phyloP scores from a whole-genome alignment of 2,113 vertebrate genomes.

The Anser cygnoides region DNA sequence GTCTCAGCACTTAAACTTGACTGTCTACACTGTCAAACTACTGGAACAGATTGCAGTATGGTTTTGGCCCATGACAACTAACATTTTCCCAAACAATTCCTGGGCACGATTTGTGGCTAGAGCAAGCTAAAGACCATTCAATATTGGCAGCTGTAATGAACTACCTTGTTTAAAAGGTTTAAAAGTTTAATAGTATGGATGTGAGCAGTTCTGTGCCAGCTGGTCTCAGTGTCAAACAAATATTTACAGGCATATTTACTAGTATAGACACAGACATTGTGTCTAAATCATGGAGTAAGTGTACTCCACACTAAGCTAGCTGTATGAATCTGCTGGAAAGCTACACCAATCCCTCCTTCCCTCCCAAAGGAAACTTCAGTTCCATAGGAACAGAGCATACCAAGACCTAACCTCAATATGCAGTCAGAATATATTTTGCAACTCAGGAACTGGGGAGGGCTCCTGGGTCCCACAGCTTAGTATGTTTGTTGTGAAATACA shows the following conservation, averaged over 20 bases:
- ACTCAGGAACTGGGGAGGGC: background rate
- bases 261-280: background rate
- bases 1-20: slow-evolving; percentile 14
- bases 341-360: background rate
- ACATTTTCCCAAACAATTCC: slow-evolving; percentile 55
- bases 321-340: background rate
- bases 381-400: background rate
- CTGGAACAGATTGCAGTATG: slow-evolving; percentile 28
- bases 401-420: background rate
- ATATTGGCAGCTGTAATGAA: background rate
- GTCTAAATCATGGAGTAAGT: background rate
- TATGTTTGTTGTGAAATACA: accelerated
- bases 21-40: slow-evolving; percentile 10
- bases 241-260: slow-evolving; percentile 24
- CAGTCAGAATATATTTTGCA: background rate
- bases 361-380: background rate
- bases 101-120: slow-evolving; percentile 25
- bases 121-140: slow-evolving; percentile 15
- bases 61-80: slow-evolving; percentile 28
- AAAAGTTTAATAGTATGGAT: slow-evolving; percentile 31
- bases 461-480: background rate
- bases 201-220: slow-evolving; percentile 5
- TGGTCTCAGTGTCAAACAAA: background rate
- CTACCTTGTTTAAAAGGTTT: slow-evolving; percentile 38
- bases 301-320: background rate